phyloP scores from a whole-genome alignment of 2,888 invertebrate genomes.

The Argyresthia goedartella region DNA sequence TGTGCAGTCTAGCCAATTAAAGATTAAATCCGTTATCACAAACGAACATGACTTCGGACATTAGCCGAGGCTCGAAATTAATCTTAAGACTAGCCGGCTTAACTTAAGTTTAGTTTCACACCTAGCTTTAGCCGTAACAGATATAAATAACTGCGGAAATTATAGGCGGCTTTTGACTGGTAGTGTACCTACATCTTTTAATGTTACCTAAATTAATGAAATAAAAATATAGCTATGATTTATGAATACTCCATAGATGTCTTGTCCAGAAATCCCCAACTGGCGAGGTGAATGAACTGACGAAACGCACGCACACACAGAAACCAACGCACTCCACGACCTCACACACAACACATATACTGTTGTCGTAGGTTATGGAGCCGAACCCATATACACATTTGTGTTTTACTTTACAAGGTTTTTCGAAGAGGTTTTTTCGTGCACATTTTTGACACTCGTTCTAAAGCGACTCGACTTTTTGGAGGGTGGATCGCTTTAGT shows the following conservation, averaged over 20 bases:
- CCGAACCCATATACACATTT: background rate
- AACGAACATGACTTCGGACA: too few species aligned
- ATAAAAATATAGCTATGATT: too few species aligned
- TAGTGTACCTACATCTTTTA: too few species aligned
- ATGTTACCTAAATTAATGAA: too few species aligned
- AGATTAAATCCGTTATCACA: too few species aligned
- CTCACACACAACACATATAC: background rate
- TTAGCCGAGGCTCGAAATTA: too few species aligned
- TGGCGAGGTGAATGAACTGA: constrained; percentile 65
- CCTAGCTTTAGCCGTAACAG: too few species aligned
- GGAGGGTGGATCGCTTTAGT: background rate
- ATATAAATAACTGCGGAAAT: too few species aligned
- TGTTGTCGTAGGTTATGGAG: constrained; percentile 3
- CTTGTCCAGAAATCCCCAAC: constrained; percentile 62
- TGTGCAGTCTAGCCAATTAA: too few species aligned
- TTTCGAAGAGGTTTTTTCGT: background rate
- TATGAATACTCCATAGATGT: constrained; percentile 31
- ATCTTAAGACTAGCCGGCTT: too few species aligned
- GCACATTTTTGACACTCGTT: background rate
- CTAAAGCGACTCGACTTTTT: background rate
- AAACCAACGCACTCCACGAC: background rate
- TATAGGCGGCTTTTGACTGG: too few species aligned
- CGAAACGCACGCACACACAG: constrained; percentile 58
- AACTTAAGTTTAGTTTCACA: too few species aligned
- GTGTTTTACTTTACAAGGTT: background rate